Percentiles rank a stretch among this genome's conserved stretches.
These are phyloP conservation scores for Helarctos malayanus DNA, from an alignment of 2,797 vertebrate genomes.

Conservation along the genomic window DNA sequence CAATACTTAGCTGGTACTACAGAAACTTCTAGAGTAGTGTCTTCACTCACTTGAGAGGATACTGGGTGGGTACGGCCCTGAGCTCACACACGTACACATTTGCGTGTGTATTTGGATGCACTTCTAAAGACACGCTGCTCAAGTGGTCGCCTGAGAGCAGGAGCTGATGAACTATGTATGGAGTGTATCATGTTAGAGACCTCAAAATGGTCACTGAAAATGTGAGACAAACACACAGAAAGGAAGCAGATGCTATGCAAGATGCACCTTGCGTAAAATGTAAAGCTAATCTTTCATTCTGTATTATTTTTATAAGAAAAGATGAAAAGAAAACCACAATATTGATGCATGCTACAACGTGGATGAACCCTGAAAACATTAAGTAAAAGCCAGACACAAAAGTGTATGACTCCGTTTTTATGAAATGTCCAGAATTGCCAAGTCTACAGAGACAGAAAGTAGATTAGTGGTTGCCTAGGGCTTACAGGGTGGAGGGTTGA, in stretches of 20 bases:
- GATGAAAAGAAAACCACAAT: not conserved
- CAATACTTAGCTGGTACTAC: too few relatives aligned
- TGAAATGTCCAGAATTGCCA: not conserved
- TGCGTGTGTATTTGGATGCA: not conserved
- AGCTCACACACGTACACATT: not conserved
- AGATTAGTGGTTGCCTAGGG: not conserved
- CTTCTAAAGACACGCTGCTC: not conserved
- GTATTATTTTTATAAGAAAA: not conserved
- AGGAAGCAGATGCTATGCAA: not conserved
- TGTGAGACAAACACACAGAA: not conserved
- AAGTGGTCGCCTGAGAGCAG: not conserved
- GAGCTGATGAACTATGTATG: not conserved
- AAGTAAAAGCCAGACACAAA: not conserved
- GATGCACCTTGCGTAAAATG: not conserved
- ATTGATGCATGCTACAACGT: too few relatives aligned
- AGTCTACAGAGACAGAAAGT: not conserved
- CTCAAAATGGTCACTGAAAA: not conserved
- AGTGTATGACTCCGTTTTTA: not conserved
- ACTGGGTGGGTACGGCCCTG: not conserved
- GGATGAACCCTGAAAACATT: not conserved
- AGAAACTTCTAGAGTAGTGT: not conserved
- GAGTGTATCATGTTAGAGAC: not conserved
- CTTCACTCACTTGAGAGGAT: not conserved
- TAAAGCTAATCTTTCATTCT: not conserved
- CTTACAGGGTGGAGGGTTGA: rapidly evolving